These are phyloP conservation scores for Fringilla coelebs DNA, from an alignment of 2,797 vertebrate genomes.

Conservation along the genomic window DNA sequence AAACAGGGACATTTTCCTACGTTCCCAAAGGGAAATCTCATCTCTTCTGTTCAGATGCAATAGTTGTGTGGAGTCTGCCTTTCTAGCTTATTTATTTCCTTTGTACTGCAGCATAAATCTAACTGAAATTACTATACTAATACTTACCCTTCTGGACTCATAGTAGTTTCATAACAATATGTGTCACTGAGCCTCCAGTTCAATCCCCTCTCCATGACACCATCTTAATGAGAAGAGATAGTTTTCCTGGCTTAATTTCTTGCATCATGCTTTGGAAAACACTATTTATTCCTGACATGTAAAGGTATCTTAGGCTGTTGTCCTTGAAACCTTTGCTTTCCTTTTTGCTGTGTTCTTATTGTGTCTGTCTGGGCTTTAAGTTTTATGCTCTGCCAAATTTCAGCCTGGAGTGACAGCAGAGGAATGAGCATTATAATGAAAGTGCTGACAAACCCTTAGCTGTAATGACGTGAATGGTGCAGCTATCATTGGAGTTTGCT, in stretches of 20 bases:
- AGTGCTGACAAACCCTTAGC: slow-evolving; percentile 60
- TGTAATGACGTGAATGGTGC: slow-evolving; percentile 39
- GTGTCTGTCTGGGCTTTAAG: slow-evolving; percentile 38
- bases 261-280: neutral
- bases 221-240: neutral
- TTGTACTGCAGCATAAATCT: neutral
- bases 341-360: slow-evolving; percentile 19
- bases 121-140: neutral
- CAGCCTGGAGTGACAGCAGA: slow-evolving; percentile 58
- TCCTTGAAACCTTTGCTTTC: slow-evolving; percentile 27
- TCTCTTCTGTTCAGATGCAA: neutral
- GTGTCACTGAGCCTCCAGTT: neutral
- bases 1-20: neutral
- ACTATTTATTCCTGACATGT: neutral
- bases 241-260: neutral
- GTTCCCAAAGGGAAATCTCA: neutral
- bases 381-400: slow-evolving; percentile 53
- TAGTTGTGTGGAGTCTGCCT: neutral
- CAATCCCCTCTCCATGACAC: neutral
- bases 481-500: slow-evolving; percentile 50
- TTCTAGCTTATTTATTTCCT: neutral
- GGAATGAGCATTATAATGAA: slow-evolving; percentile 58
- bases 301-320: neutral
- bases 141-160: neutral
- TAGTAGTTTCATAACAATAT: neutral